These are phyloP conservation scores for Tipula unca DNA, from an alignment of 2,888 invertebrate species.

Conservation along the genomic window DNA sequence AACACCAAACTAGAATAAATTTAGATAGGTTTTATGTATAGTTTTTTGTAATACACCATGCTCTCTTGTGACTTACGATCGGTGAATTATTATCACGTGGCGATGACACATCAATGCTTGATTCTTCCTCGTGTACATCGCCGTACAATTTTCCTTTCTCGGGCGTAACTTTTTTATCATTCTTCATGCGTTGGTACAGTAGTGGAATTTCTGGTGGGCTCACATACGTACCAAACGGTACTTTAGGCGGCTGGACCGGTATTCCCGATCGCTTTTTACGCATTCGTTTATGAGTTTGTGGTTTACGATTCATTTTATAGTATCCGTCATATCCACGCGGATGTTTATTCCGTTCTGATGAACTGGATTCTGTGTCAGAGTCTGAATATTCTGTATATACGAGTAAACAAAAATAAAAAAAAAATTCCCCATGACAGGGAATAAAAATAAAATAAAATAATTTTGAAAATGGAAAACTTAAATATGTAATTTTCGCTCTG, in stretches of 20 bases:
- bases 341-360: conserved; percentile 40
- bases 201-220: conserved; percentile 56
- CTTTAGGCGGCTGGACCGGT: conserved; percentile 78
- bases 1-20: conserved; percentile 42
- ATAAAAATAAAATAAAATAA: conserved; percentile 23
- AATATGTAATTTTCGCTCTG: neutral
- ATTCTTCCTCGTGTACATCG: conserved; percentile 50
- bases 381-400: conserved; percentile 64
- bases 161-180: conserved; percentile 25
- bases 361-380: conserved; percentile 73
- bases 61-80: conserved; percentile 41
- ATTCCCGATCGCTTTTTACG: conserved; percentile 68
- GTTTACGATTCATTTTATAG: conserved; percentile 58
- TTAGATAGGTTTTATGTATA: neutral
- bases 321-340: conserved; percentile 53
- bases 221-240: conserved; percentile 59
- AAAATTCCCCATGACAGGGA: conserved; percentile 18
- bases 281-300: conserved; percentile 60
- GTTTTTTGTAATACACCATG: neutral
- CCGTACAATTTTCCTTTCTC: conserved; percentile 36
- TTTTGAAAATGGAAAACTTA: neutral
- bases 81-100: conserved; percentile 58
- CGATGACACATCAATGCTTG: conserved; percentile 53
- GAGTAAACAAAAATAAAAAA: conserved; percentile 23
- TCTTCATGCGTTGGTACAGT: conserved; percentile 43